Percentiles rank a stretch among this genome's conserved stretches.
These are phyloP conservation scores for Chaetoderma sp. DNA, from an alignment of 2,888 invertebrate genomes.

Conservation along the genomic window DNA sequence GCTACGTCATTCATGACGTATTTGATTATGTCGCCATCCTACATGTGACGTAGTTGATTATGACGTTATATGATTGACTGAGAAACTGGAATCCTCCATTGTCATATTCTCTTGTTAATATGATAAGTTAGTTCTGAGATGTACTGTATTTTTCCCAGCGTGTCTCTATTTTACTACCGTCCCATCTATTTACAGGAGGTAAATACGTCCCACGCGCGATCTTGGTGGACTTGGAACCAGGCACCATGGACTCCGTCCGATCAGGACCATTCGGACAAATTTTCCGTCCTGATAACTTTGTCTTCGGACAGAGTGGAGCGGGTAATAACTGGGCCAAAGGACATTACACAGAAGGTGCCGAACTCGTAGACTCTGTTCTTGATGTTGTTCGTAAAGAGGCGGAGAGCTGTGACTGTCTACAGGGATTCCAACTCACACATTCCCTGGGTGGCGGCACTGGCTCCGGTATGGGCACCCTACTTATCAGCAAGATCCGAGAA, in stretches of 20 bases:
- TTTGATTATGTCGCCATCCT: too few species aligned
- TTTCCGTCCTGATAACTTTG: constrained; percentile 95
- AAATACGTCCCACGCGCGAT: constrained; percentile 95
- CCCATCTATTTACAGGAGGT: too few species aligned
- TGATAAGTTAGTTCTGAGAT: too few species aligned
- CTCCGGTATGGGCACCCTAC: constrained; percentile 88
- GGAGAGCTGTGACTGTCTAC: constrained; percentile 88
- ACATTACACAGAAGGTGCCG: constrained; percentile 89
- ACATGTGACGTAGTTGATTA: too few species aligned
- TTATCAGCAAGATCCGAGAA: constrained; percentile 96
- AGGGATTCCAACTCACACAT: constrained; percentile 73
- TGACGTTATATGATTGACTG: too few species aligned
- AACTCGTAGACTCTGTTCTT: constrained; percentile 74
- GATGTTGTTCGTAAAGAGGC: constrained; percentile 80
- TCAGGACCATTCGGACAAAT: constrained; percentile 94
- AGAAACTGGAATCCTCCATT: too few species aligned
- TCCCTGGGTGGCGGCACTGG: constrained; percentile 91
- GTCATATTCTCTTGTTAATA: too few species aligned
- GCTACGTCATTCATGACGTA: too few species aligned
- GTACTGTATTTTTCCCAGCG: too few species aligned
- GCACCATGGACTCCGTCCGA: constrained; percentile 96
- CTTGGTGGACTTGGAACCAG: constrained; percentile 93
- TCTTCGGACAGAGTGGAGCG: constrained; percentile 80
- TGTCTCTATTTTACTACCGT: too few species aligned
- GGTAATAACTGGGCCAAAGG: constrained; percentile 91